phyloP scores from a whole-genome alignment of 2,888 invertebrate genomes.

The Drosophila stalkeri region DNA sequence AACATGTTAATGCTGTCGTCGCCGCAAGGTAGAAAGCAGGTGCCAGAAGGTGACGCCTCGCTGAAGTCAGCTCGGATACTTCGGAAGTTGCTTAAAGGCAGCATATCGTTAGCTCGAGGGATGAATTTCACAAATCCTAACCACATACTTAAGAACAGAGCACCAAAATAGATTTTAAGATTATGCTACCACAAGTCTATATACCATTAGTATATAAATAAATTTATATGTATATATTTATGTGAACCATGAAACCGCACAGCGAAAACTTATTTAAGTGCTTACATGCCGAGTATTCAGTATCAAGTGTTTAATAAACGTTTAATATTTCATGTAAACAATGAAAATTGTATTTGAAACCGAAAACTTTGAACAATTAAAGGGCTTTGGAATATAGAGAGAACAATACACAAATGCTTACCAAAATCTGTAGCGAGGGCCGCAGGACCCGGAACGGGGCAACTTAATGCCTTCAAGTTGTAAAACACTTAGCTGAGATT shows the following conservation, averaged over 20 bases:
- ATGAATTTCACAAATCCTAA: slow-evolving; percentile 44
- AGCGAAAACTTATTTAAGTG: slow-evolving; percentile 33
- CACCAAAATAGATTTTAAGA: slow-evolving; percentile 35
- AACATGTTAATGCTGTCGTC: slow-evolving; percentile 68
- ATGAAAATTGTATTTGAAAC: slow-evolving; percentile 13
- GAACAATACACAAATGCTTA: slow-evolving; percentile 55
- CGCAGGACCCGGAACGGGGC: slow-evolving; percentile 29
- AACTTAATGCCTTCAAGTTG: slow-evolving; percentile 78
- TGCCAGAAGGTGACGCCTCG: slow-evolving; percentile 40
- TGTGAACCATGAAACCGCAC: slow-evolving; percentile 10
- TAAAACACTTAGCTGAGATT: slow-evolving; percentile 80
- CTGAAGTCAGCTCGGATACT: slow-evolving; percentile 58
- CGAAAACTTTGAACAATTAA: slow-evolving; percentile 43
- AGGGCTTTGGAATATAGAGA: slow-evolving; percentile 35
- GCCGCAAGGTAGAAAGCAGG: slow-evolving; percentile 47
- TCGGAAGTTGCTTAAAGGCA: slow-evolving; percentile 17
- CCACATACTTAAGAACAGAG: slow-evolving; percentile 28
- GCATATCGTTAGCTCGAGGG: slow-evolving; percentile 12
- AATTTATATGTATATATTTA: not conserved
- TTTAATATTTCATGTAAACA: slow-evolving; percentile 13
- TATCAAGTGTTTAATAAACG: slow-evolving; percentile 2
- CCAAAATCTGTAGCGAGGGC: slow-evolving; percentile 55
- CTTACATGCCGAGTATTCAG: slow-evolving; percentile 6
- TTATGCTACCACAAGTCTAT: slow-evolving; percentile 12
- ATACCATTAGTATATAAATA: not conserved